Percentiles rank a stretch among this genome's conserved stretches.
phyloP scores from a whole-genome alignment of 53 echinoderm and acorn worm genomes.

The Echinarachnius parma region DNA sequence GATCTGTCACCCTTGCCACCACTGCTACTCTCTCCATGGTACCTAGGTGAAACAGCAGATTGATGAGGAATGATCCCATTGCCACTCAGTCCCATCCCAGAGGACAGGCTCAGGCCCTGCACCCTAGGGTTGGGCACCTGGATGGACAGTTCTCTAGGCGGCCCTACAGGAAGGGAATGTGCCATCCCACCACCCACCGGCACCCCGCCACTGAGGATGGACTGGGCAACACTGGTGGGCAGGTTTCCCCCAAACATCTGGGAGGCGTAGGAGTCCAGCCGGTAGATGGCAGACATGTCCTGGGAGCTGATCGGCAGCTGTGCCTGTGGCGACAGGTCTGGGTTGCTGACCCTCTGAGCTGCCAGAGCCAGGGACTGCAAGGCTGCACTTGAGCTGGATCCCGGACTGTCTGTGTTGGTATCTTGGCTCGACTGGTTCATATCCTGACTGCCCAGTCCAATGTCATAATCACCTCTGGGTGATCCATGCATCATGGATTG shows the following conservation, averaged over 20 bases:
- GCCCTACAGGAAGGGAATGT: not conserved
- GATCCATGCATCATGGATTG: constrained; percentile 47
- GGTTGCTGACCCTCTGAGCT: constrained; percentile 73
- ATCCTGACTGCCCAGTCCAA: constrained; percentile 45
- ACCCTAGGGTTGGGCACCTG: constrained; percentile 31
- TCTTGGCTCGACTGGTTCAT: constrained; percentile 39
- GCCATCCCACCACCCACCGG: constrained; percentile 6
- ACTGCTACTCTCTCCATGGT: not conserved
- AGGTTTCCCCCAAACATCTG: constrained; percentile 36
- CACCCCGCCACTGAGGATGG: constrained; percentile 25
- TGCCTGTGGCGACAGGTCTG: not conserved
- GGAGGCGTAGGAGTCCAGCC: constrained; percentile 51
- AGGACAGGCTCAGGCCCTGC: constrained; percentile 36
- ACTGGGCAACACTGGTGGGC: constrained; percentile 10
- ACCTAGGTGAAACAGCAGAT: constrained; percentile 24
- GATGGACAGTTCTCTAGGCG: constrained; percentile 26
- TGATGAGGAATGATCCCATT: constrained; percentile 37
- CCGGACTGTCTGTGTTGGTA: constrained; percentile 42
- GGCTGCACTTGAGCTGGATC: constrained; percentile 87
- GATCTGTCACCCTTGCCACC: not conserved
- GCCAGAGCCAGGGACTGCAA: constrained; percentile 92
- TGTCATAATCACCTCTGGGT: constrained; percentile 48
- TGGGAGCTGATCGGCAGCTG: constrained; percentile 61
- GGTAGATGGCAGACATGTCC: constrained; percentile 59
- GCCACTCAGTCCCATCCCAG: constrained; percentile 32